Percentiles rank a stretch among this genome's conserved stretches.
phyloP scores from a whole-genome alignment of 2,113 vertebrate genomes.

The Pseudopodoces humilis region DNA sequence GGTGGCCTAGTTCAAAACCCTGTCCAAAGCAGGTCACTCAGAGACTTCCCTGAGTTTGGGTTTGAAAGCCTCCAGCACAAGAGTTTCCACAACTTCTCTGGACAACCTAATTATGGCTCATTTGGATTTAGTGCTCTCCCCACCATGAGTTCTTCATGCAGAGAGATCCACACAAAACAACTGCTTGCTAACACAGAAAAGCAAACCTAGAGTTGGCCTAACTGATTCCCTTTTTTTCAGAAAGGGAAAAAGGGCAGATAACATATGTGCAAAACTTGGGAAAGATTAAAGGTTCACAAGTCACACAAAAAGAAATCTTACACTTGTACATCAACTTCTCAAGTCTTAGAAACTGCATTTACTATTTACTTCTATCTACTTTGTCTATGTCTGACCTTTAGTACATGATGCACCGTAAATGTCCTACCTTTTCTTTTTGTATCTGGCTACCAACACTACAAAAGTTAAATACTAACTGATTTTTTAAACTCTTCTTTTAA shows the following conservation, averaged over 20 bases:
- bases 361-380: not conserved
- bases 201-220: not conserved
- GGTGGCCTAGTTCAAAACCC: not conserved
- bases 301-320: not conserved
- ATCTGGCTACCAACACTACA: not conserved
- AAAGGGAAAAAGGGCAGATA: not conserved
- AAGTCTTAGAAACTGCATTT: not conserved
- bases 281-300: not conserved
- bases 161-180: not conserved
- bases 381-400: not conserved
- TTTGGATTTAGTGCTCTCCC: not conserved
- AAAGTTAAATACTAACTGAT: not conserved
- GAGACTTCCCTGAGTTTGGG: not conserved
- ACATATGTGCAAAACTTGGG: accelerated
- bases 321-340: not conserved
- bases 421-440: not conserved
- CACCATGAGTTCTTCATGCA: not conserved
- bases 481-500: not conserved
- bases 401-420: not conserved
- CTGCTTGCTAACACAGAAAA: not conserved
- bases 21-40: not conserved
- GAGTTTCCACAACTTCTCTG: not conserved
- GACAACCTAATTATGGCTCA: not conserved
- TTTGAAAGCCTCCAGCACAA: not conserved
- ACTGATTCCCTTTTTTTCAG: not conserved